These are phyloP conservation scores for Strigamia transsilvanica DNA, from an alignment of 2,888 invertebrate genomes.

Conservation along the genomic window DNA sequence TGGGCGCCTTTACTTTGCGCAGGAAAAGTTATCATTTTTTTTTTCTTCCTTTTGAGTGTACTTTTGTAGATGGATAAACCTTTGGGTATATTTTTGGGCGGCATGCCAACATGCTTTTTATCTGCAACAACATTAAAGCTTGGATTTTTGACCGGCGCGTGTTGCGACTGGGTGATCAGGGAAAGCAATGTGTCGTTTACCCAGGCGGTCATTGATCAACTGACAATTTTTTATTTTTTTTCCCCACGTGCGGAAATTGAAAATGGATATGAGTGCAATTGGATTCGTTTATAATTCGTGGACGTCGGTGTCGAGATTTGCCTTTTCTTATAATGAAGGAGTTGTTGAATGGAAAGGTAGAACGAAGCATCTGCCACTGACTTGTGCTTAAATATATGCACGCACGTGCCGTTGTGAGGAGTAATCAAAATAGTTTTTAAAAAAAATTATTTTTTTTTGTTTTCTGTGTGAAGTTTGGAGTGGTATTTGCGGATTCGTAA, in stretches of 20 bases:
- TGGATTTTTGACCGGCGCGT: constrained; percentile 28
- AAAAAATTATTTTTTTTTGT: background rate
- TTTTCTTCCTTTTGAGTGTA: background rate
- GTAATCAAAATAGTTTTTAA: background rate
- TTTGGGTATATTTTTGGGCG: constrained; percentile 4
- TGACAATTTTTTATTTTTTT: background rate
- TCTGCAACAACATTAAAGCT: background rate
- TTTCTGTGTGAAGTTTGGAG: background rate
- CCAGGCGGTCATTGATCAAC: background rate
- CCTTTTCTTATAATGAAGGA: background rate
- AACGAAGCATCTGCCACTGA: constrained; percentile 5
- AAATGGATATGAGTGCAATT: background rate
- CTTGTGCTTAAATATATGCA: background rate
- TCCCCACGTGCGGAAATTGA: background rate
- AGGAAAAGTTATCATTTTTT: background rate
- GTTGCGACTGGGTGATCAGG: background rate
- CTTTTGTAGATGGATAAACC: background rate
- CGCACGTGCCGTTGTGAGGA: background rate
- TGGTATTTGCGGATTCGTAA: background rate
- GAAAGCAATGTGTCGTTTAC: background rate
- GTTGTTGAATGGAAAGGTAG: background rate
- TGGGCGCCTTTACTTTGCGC: background rate
- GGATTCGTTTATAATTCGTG: constrained; percentile 6
- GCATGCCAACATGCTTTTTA: background rate
- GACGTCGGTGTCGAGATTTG: background rate